A percentile compares a stretch with the other conserved stretches of the same genome.
Evolutionary conservation across 35 echinoderm and acorn worm genomes (phyloP).

Genomic region (Ophioderma brevispina): DNA sequence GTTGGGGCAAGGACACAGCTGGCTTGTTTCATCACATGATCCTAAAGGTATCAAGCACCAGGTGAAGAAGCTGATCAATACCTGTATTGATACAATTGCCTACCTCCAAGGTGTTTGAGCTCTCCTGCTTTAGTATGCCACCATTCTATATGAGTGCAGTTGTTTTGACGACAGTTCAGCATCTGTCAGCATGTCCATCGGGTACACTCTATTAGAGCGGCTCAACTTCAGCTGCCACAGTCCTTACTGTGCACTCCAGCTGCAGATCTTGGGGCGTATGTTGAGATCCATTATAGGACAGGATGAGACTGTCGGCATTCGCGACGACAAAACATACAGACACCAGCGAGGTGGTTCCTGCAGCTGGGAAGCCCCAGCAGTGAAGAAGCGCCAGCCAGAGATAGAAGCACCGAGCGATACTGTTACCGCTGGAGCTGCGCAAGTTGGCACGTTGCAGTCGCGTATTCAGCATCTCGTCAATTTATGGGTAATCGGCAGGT

Average conservation of each 20-base stretch:
- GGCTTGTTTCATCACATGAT: background rate
- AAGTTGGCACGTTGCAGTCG: background rate
- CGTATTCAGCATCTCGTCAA: background rate
- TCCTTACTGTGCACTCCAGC: background rate
- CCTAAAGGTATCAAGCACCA: background rate
- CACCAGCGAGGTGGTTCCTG: background rate
- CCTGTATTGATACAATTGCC: background rate
- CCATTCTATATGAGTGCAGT: conserved; percentile 4
- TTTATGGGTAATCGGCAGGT: background rate
- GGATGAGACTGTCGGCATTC: background rate
- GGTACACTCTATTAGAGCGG: background rate
- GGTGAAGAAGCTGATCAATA: background rate
- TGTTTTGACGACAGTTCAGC: background rate
- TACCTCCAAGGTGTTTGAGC: background rate
- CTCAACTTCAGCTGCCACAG: background rate
- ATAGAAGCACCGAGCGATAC: background rate
- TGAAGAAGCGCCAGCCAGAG: background rate
- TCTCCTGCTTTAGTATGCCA: background rate
- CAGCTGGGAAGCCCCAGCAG: background rate
- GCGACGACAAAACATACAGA: background rate
- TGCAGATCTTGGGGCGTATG: background rate
- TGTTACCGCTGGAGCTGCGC: background rate
- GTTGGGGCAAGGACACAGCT: background rate
- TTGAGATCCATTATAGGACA: background rate
- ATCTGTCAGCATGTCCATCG: background rate